Percentiles rank a stretch among this genome's conserved stretches.
Conservation (phyloP, 2,888 invertebrate genomes). For the Campopleginae sp. region DNA sequence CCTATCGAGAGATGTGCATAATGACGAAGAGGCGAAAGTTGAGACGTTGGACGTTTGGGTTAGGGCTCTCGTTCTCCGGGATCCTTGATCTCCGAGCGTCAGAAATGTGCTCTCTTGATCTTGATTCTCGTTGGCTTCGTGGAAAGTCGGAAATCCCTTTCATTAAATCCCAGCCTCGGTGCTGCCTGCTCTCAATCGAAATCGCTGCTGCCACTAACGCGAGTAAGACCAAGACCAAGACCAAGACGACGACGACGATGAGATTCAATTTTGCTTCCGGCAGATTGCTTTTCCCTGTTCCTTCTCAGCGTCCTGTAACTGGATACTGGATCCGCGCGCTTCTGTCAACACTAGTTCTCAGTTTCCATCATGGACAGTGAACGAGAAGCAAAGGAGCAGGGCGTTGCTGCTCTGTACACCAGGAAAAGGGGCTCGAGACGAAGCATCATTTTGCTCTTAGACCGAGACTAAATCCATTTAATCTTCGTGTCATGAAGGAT, state of each 20-base stretch:
- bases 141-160: slow-evolving; percentile 71
- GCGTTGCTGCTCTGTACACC: neutral
- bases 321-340: slow-evolving; percentile 80
- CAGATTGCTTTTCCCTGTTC: slow-evolving; percentile 82
- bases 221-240: slow-evolving; percentile 34
- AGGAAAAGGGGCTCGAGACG: neutral
- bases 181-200: slow-evolving; percentile 64
- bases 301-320: slow-evolving; percentile 78
- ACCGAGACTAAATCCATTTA: slow-evolving; percentile 30
- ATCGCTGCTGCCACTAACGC: slow-evolving; percentile 38
- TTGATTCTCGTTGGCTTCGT: slow-evolving; percentile 69
- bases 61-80: slow-evolving; percentile 14
- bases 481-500: slow-evolving; percentile 22
- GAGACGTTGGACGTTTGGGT: slow-evolving; percentile 19
- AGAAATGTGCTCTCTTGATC: slow-evolving; percentile 67
- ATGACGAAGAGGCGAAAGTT: slow-evolving; percentile 39
- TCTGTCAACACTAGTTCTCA: slow-evolving; percentile 72
- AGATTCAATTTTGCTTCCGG: slow-evolving; percentile 81
- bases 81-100: slow-evolving; percentile 73
- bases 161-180: slow-evolving; percentile 76
- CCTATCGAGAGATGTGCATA: slow-evolving; percentile 38
- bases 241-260: slow-evolving; percentile 66
- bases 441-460: slow-evolving; percentile 35
- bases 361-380: slow-evolving; percentile 47
- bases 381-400: neutral